Base-by-base conservation (phyloP, 2,797 vertebrate genomes). In the Falco columbarius region DNA sequence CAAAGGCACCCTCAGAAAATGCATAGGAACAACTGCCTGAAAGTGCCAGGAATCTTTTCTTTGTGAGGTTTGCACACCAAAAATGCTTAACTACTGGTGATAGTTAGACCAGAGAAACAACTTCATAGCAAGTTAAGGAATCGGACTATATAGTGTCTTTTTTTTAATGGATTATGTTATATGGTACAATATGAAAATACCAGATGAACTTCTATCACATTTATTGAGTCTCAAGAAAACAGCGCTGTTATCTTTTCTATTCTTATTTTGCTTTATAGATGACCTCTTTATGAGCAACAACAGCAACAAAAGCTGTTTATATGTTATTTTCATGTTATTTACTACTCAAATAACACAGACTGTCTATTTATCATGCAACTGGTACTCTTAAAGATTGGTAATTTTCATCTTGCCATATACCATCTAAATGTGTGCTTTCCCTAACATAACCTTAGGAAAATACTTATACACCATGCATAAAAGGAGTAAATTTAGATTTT, bases 21-120 rank as follows among this genome's bases (percentile, higher is more conserved):
- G 32, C 24, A 3, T 68, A 51, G 9, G 14, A 75, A 42, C 6
- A 61, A 74, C 67, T 93, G 17, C 32, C 56, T 70, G 63, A 73
- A 81, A 93, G 32, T 59, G n/a, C 22, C 14, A 65, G 51, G 32
- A 96, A 89, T n/a, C 36, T 91, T 95, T 82, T 75, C 26, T 91
- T 70, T 61, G 27, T 82, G 81, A 63, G 13, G 22, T 75, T 66
- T 89, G 54, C 71, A 89, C 21, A 86, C 42, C 71, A 79, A 74
- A 93, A 91, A 92, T 54, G 40, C 6, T 5, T 67, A 87, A 42
- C 22, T 93, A 63, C 27, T 47, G 75, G 7, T 81, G 44, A 89
- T 40, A 40, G 40, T 40, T 40, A 40, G 40, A 40, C 40, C 52
- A 63, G 47, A 84, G 12, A 65, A 97, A 47, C 13, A 75, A 52